Conservation (phyloP, 2,888 invertebrate species). For the Eurois occulta region DNA sequence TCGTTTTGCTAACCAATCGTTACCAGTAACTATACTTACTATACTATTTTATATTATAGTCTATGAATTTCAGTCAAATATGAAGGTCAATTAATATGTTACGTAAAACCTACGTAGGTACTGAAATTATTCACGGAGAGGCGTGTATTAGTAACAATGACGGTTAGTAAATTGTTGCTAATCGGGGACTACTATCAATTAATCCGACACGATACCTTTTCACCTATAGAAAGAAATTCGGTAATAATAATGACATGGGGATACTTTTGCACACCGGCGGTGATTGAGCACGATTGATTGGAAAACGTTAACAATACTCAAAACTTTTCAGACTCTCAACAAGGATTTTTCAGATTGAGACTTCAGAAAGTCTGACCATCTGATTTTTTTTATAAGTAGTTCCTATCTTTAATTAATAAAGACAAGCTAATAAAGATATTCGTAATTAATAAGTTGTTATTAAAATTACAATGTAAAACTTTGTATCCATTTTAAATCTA, state of each 20-base stretch:
- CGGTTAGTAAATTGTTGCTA: too few relatives aligned
- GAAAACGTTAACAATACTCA: not conserved
- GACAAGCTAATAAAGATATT: not conserved
- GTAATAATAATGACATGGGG: not conserved
- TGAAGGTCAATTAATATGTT: not conserved
- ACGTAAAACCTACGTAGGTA: not conserved
- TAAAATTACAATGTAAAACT: not conserved
- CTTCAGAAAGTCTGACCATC: not conserved
- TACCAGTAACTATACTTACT: not conserved
- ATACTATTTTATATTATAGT: not conserved
- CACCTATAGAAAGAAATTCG: not conserved
- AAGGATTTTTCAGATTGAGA: not conserved
- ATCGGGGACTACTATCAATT: not conserved
- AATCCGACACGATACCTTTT: not conserved
- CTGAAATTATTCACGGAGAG: not conserved
- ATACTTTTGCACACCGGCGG: not conserved
- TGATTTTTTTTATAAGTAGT: too few relatives aligned
- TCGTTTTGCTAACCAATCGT: not conserved
- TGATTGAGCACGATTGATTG: not conserved
- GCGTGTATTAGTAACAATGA: not conserved
- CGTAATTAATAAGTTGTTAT: not conserved
- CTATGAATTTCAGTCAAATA: not conserved
- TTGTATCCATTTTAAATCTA: not conserved
- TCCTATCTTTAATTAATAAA: not conserved
- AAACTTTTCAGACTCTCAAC: not conserved